These are phyloP conservation scores for Neopelma chrysocephalum DNA, from an alignment of 2,797 vertebrate species.

Conservation along the genomic window DNA sequence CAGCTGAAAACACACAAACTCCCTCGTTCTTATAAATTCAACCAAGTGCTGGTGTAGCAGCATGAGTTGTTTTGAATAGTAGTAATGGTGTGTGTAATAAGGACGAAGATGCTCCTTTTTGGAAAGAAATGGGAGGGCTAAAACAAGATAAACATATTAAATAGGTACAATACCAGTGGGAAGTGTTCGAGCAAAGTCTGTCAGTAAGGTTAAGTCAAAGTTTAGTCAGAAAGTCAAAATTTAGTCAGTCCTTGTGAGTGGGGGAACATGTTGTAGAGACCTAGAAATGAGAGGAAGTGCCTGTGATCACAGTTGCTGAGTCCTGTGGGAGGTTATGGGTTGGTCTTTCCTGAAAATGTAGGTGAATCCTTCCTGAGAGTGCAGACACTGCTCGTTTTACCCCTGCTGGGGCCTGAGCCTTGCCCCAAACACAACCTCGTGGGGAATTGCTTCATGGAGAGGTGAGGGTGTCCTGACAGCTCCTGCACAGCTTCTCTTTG, in stretches of 20 bases:
- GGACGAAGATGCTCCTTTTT: not conserved
- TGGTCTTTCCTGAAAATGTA: not conserved
- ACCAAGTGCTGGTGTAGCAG: not conserved
- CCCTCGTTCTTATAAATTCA: fast-evolving
- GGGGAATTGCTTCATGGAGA: not conserved
- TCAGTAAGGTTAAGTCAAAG: not conserved
- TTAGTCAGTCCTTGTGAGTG: not conserved
- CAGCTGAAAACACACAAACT: not conserved
- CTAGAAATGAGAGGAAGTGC: not conserved
- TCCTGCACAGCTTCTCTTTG: not conserved
- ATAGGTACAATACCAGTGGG: not conserved
- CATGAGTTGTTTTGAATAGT: not conserved
- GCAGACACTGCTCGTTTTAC: not conserved
- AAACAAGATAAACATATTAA: fast-evolving
- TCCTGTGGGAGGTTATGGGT: not conserved
- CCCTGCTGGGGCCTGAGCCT: not conserved
- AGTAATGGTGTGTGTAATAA: not conserved
- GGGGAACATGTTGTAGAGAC: not conserved
- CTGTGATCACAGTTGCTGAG: not conserved
- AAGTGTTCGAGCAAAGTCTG: not conserved
- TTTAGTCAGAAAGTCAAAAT: not conserved
- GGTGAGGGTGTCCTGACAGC: not conserved
- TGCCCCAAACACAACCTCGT: not conserved
- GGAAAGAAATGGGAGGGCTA: not conserved
- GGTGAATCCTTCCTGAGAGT: not conserved